A percentile compares a stretch with the other conserved stretches of the same genome.
Conservation (phyloP, 2,797 vertebrate species). For the Ptychobarbus kaznakovi region DNA sequence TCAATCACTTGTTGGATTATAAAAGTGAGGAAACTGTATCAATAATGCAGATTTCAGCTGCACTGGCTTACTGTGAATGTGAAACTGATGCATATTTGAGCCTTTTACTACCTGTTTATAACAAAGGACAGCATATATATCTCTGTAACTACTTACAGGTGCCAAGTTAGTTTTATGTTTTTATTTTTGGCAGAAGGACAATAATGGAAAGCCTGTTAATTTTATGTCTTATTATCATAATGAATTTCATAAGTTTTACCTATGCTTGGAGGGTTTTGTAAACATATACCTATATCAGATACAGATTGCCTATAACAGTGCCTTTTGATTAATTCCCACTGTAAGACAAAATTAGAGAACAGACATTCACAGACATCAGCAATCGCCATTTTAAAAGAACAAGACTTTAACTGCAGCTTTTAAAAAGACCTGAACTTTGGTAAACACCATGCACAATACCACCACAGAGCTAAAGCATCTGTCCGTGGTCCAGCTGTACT, state of each 20-base stretch:
- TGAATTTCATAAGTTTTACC: constrained; percentile 64
- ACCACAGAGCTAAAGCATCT: constrained; percentile 5
- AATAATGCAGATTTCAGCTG: neutral
- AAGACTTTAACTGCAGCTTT: constrained; percentile 11
- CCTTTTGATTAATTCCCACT: neutral
- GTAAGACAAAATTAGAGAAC: neutral
- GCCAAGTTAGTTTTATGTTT: constrained; percentile 62
- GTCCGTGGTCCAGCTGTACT: constrained; percentile 65
- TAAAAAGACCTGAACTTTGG: constrained; percentile 7
- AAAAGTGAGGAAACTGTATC: neutral
- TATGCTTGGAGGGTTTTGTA: constrained; percentile 67
- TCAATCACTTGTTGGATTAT: neutral
- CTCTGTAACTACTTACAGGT: constrained; percentile 69
- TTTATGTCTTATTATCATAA: constrained; percentile 59
- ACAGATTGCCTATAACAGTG: neutral
- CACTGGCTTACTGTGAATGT: neutral
- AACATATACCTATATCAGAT: neutral
- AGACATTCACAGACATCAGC: neutral
- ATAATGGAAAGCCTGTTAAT: constrained; percentile 71
- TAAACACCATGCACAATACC: constrained; percentile 3
- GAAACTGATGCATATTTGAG: neutral
- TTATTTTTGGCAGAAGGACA: constrained; percentile 61
- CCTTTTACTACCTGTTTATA: constrained; percentile 17
- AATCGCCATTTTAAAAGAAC: neutral
- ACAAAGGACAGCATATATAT: constrained; percentile 54